Conservation (phyloP, 2,113 vertebrate genomes). For the Carettochelys insculpta region DNA sequence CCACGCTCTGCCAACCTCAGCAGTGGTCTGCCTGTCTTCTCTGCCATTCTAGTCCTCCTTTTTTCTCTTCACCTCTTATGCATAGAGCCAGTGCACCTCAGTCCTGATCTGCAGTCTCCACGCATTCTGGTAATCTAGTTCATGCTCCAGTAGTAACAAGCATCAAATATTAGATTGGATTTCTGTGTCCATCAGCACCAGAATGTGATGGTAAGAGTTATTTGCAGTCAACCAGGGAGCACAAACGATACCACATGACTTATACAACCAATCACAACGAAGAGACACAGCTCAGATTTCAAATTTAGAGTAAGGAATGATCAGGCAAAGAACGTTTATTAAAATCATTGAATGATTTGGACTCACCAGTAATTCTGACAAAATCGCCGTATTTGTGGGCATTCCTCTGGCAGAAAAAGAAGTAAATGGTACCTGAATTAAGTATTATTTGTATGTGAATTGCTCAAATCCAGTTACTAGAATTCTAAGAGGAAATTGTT, state of each 20-base stretch:
- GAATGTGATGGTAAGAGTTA: accelerated
- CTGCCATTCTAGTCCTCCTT: neutral
- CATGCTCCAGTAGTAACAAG: neutral
- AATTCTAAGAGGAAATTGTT: neutral
- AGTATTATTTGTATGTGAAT: conserved; percentile 24
- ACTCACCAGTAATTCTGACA: neutral
- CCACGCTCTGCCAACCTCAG: neutral
- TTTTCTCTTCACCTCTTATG: neutral
- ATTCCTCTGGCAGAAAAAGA: conserved; percentile 19
- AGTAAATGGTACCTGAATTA: conserved; percentile 10
- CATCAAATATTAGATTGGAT: neutral
- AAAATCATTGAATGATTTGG: neutral
- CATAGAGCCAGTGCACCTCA: neutral
- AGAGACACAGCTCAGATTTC: neutral
- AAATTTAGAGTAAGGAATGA: neutral
- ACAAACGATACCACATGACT: neutral
- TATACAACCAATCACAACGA: accelerated
- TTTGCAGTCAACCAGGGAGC: neutral
- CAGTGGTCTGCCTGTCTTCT: neutral
- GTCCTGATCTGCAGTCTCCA: neutral
- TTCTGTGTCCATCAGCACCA: neutral
- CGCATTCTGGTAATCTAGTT: neutral
- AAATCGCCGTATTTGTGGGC: neutral
- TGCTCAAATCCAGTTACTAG: neutral
- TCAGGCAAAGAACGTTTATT: neutral